Evolutionary conservation across 1,140 invertebrate species (phyloP).

Genomic region (Antheraea mylitta): DNA sequence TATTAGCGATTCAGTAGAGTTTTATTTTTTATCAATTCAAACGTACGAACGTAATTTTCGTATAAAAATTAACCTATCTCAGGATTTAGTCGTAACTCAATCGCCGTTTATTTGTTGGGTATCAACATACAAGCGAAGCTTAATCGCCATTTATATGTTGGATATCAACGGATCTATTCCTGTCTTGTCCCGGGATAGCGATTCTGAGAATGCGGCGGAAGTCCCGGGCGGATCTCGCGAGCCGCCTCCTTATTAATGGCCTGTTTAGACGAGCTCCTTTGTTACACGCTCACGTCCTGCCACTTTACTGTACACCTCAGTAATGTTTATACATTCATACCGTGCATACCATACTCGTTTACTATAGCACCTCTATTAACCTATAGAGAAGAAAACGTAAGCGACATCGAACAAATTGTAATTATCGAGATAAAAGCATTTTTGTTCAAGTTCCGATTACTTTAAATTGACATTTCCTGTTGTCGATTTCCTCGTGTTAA

Average conservation of each 20-base stretch:
- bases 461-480: slow-evolving; percentile 72
- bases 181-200: slow-evolving; percentile 59
- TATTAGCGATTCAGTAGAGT: no score
- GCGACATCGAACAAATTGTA: background rate
- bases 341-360: background rate
- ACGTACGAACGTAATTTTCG: no score
- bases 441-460: slow-evolving; percentile 49
- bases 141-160: slow-evolving; percentile 42
- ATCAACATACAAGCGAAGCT: background rate
- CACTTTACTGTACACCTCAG: slow-evolving; percentile 37
- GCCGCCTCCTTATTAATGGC: slow-evolving; percentile 73
- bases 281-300: slow-evolving; percentile 67
- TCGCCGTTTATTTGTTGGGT: no score
- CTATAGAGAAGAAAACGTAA: background rate
- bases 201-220: slow-evolving; percentile 70
- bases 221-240: slow-evolving; percentile 52
- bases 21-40: no score
- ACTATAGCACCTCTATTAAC: background rate
- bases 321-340: background rate
- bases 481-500: slow-evolving; percentile 62
- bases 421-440: slow-evolving; percentile 25
- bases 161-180: slow-evolving; percentile 60
- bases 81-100: no score
- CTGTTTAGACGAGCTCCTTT: slow-evolving; percentile 72
- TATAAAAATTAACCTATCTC: no score